Conservation (phyloP, 2,888 invertebrate species). For the Aleiodes leptofemur region DNA sequence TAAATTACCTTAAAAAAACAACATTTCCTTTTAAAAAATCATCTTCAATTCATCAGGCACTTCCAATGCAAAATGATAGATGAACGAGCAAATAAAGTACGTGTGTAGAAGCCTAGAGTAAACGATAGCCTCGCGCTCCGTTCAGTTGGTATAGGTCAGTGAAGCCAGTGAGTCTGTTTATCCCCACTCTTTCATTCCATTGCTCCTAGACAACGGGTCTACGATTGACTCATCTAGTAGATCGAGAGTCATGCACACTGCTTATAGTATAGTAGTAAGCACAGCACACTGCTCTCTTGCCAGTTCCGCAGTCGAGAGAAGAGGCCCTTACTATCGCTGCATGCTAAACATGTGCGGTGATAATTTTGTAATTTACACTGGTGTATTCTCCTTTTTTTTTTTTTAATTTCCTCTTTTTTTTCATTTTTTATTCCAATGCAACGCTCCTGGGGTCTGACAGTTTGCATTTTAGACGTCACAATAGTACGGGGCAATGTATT, state of each 20-base stretch:
- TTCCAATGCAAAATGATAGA: not conserved
- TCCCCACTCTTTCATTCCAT: constrained; percentile 56
- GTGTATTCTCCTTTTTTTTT: not conserved
- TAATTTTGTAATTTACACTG: no score
- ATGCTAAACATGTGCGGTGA: no score
- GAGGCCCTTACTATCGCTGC: no score
- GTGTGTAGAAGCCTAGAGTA: constrained; percentile 17
- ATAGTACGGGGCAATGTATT: no score
- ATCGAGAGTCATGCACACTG: constrained; percentile 43
- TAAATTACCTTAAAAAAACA: no score
- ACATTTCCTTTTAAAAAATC: no score
- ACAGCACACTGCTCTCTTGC: constrained; percentile 23
- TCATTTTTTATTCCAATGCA: constrained; percentile 11
- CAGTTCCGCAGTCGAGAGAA: not conserved
- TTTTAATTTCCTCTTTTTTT: no score
- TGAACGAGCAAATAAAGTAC: constrained; percentile 6
- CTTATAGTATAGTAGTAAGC: constrained; percentile 26
- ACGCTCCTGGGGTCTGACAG: constrained; percentile 49
- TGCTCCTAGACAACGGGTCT: constrained; percentile 72
- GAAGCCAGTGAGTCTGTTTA: constrained; percentile 63
- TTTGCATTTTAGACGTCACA: no score
- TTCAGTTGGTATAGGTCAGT: constrained; percentile 71
- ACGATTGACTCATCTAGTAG: constrained; percentile 70
- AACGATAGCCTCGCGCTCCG: constrained; percentile 38
- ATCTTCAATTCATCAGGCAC: no score